These are phyloP conservation scores for Drosophila acutilabella DNA, from an alignment of 2,888 invertebrate genomes.

Conservation along the genomic window DNA sequence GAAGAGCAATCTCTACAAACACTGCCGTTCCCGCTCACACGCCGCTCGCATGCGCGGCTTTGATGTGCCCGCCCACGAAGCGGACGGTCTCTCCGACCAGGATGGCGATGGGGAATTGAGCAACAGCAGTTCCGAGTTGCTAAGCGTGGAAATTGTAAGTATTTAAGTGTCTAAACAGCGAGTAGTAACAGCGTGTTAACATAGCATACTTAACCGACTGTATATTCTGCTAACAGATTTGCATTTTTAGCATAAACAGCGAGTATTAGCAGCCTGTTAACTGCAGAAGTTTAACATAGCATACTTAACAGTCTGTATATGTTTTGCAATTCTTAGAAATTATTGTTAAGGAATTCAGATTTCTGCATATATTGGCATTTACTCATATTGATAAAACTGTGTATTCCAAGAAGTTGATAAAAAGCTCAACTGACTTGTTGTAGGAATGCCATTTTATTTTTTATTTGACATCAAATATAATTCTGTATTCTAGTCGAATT, in stretches of 20 bases:
- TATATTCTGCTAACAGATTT: no score
- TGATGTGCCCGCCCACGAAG: slow-evolving; percentile 86
- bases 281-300: neutral
- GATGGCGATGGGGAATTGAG: slow-evolving; percentile 86
- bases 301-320: neutral
- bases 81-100: slow-evolving; percentile 88
- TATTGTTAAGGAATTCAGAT: no score
- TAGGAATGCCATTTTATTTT: no score
- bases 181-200: neutral
- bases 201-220: neutral
- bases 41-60: slow-evolving; percentile 88
- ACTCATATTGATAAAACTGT: no score
- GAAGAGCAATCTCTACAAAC: slow-evolving; percentile 96
- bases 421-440: no score
- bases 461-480: no score
- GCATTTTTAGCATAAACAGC: neutral
- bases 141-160: slow-evolving; percentile 67
- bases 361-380: no score
- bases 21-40: slow-evolving; percentile 92
- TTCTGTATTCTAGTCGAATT: no score
- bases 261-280: neutral
- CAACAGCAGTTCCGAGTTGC: slow-evolving; percentile 84
- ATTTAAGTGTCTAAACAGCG: neutral
- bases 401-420: no score
- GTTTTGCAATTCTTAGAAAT: no score